Evolutionary conservation across 1,140 invertebrate species (phyloP).

Genomic region (Archegozetes longisetosus): DNA sequence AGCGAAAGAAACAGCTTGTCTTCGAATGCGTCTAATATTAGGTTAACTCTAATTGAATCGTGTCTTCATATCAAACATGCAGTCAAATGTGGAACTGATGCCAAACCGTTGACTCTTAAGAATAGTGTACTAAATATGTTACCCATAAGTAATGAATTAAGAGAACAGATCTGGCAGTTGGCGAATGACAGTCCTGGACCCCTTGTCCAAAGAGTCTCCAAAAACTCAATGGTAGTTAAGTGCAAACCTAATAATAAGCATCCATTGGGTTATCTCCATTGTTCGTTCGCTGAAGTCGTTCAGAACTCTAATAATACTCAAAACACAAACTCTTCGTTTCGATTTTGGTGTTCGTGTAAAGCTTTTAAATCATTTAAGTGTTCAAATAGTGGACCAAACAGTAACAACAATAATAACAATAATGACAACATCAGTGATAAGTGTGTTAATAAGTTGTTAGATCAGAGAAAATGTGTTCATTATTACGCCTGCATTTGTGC

Average conservation of each 20-base stretch:
- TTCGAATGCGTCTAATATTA: conserved; percentile 22
- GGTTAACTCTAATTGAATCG: conserved; percentile 14
- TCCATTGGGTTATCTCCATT: conserved; percentile 56
- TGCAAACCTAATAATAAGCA: conserved; percentile 49
- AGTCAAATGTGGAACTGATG: conserved; percentile 44
- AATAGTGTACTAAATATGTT: conserved; percentile 46
- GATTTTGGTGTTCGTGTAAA: conserved; percentile 46
- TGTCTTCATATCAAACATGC: conserved; percentile 55
- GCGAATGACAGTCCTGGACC: conserved; percentile 45
- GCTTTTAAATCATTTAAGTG: conserved; percentile 33
- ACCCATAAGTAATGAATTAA: conserved; percentile 44
- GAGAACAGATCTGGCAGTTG: conserved; percentile 47
- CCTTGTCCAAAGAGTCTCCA: conserved; percentile 56
- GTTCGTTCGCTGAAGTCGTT: conserved; percentile 43
- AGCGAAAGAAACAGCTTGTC: conserved; percentile 4
- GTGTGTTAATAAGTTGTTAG: conserved; percentile 15
- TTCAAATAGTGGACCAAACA: neutral
- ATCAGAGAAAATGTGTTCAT: conserved; percentile 33
- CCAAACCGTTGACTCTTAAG: conserved; percentile 44
- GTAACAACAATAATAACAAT: neutral
- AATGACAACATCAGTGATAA: neutral
- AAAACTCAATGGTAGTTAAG: conserved; percentile 57
- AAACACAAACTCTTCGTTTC: conserved; percentile 33
- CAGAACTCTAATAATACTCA: conserved; percentile 36
- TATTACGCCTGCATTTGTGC: conserved; percentile 58